Conservation (phyloP, 2,797 vertebrate species). For the Enteromius radiatus region DNA sequence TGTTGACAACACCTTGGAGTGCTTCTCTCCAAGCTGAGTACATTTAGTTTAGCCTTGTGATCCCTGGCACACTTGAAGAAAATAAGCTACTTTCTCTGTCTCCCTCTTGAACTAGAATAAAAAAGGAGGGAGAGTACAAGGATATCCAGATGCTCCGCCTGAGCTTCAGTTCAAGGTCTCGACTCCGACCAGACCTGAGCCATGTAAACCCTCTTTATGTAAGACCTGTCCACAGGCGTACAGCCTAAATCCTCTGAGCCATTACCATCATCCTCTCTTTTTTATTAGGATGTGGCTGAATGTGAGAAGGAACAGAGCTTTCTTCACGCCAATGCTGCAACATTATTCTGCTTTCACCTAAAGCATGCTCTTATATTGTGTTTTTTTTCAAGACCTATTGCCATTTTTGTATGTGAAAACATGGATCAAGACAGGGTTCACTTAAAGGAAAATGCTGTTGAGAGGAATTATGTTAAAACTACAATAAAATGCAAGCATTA, state of each 20-base stretch:
- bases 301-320: background rate
- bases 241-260: slow-evolving; percentile 15
- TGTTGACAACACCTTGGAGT: slow-evolving; percentile 5
- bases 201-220: background rate
- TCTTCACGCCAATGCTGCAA: background rate
- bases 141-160: slow-evolving; percentile 22
- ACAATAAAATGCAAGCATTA: slow-evolving; percentile 11
- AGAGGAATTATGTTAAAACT: background rate
- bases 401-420: background rate
- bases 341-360: background rate
- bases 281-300: background rate
- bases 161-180: slow-evolving; percentile 43
- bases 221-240: background rate
- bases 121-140: slow-evolving; percentile 30
- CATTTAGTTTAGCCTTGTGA: slow-evolving; percentile 10
- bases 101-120: slow-evolving; percentile 21
- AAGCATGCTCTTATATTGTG: background rate
- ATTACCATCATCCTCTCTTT: slow-evolving; percentile 22
- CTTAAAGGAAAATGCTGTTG: slow-evolving; percentile 12
- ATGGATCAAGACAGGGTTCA: background rate
- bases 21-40: background rate
- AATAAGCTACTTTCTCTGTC: slow-evolving; percentile 2
- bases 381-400: background rate
- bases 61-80: slow-evolving; percentile 33
- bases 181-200: slow-evolving; percentile 1